A percentile compares a stretch with the other conserved stretches of the same genome.
Evolutionary conservation across 2,888 invertebrate genomes (phyloP).

Genomic region (Galeopsomyia nigrocyanea): DNA sequence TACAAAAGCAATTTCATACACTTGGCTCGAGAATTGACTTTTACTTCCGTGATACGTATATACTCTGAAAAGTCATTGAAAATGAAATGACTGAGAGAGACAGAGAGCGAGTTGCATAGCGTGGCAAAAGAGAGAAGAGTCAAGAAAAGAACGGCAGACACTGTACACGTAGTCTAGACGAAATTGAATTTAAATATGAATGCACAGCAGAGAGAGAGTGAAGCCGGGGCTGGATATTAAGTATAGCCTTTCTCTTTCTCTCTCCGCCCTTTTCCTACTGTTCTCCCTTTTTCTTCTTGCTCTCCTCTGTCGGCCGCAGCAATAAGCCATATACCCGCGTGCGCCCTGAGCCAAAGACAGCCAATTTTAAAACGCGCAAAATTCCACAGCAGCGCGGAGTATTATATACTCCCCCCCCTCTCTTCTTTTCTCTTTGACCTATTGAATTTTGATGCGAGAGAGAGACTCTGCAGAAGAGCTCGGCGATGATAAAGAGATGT

Average conservation of each 20-base stretch:
- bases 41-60: too few species aligned
- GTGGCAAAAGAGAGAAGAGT: neutral
- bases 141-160: neutral
- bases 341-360: slow-evolving; percentile 8
- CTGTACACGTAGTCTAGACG: slow-evolving; percentile 52
- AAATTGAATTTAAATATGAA: slow-evolving; percentile 62
- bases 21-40: too few species aligned
- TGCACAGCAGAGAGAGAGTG: slow-evolving; percentile 47
- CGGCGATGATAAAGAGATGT: too few species aligned
- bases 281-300: neutral
- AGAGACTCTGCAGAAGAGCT: too few species aligned
- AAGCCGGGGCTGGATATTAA: slow-evolving; percentile 38
- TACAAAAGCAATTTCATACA: too few species aligned
- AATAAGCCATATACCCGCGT: neutral
- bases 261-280: neutral
- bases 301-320: neutral
- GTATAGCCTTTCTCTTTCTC: slow-evolving; percentile 29
- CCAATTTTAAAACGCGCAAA: slow-evolving; percentile 22
- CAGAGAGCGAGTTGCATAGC: slow-evolving; percentile 24
- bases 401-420: neutral
- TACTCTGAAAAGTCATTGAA: too few species aligned
- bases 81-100: slow-evolving; percentile 2
- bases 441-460: slow-evolving; percentile 10
- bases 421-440: neutral
- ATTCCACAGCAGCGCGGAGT: slow-evolving; percentile 13